phyloP scores from a whole-genome alignment of 2,888 invertebrate species.

The Amphipyra tragopoginis region DNA sequence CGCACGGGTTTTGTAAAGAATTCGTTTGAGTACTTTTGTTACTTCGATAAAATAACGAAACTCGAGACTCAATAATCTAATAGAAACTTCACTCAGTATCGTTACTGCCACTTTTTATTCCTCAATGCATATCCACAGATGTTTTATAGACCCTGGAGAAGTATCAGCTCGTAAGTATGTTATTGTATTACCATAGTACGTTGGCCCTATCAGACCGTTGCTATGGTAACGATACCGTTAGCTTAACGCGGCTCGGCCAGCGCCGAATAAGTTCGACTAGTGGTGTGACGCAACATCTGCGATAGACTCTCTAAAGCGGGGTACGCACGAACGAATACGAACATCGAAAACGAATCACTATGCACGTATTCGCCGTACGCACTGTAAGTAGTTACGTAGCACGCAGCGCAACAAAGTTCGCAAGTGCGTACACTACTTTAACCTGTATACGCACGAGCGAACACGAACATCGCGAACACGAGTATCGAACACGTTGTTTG shows the following conservation, averaged over 20 bases:
- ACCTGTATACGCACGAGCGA: too few species aligned
- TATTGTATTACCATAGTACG: slow-evolving; percentile 59
- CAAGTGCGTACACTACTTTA: too few species aligned
- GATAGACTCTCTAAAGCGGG: too few species aligned
- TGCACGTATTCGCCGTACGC: too few species aligned
- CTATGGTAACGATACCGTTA: slow-evolving; percentile 59
- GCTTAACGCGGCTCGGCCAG: slow-evolving; percentile 34
- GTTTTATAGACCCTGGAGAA: slow-evolving; percentile 22
- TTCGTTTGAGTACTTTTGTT: too few species aligned
- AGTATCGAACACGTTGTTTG: too few species aligned
- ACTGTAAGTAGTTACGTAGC: too few species aligned
- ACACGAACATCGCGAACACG: too few species aligned
- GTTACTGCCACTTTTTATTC: background rate
- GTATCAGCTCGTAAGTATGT: slow-evolving; percentile 43
- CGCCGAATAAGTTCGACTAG: slow-evolving; percentile 48
- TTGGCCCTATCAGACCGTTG: slow-evolving; percentile 57
- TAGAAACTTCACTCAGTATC: background rate
- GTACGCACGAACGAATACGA: too few species aligned
- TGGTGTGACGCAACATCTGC: slow-evolving; percentile 39
- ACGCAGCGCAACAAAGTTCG: too few species aligned
- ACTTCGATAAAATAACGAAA: too few species aligned
- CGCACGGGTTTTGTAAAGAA: background rate
- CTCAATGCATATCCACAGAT: slow-evolving; percentile 16
- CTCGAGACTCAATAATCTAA: background rate
- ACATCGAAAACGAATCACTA: too few species aligned